phyloP scores from a whole-genome alignment of 2,888 invertebrate species.

The Oscheius sp. region DNA sequence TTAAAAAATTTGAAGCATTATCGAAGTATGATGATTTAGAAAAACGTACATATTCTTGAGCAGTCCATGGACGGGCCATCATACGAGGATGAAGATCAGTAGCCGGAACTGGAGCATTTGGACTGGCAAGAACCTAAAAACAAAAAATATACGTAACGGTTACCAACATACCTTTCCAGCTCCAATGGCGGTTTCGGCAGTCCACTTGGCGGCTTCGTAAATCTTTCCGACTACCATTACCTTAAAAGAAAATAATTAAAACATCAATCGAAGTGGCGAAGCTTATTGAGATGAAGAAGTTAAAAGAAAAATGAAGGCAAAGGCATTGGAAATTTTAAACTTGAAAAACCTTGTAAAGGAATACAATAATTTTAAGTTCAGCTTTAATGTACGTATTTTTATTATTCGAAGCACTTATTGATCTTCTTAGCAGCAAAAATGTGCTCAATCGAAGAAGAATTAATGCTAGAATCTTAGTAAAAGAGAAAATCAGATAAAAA shows the following conservation, averaged over 20 bases:
- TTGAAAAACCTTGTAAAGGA: too few relatives aligned
- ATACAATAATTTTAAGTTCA: too few relatives aligned
- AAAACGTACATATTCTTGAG: constrained; percentile 61
- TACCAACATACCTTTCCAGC: constrained; percentile 46
- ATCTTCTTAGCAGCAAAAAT: too few relatives aligned
- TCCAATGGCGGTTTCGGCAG: constrained; percentile 61
- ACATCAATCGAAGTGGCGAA: neutral
- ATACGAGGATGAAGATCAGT: constrained; percentile 64
- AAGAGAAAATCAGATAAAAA: too few relatives aligned
- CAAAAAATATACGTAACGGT: neutral
- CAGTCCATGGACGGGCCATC: constrained; percentile 65
- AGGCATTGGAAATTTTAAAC: neutral
- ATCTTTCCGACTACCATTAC: constrained; percentile 62
- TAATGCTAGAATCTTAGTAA: too few relatives aligned
- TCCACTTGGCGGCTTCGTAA: constrained; percentile 61
- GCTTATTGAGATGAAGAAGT: neutral
- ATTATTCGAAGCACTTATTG: too few relatives aligned
- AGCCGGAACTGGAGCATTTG: constrained; percentile 61
- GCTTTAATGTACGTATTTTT: too few relatives aligned
- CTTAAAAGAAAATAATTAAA: neutral
- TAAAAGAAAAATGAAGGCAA: too few relatives aligned
- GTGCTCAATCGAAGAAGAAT: too few relatives aligned
- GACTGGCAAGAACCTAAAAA: constrained; percentile 44
- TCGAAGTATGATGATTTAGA: neutral
- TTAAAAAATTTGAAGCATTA: neutral